A percentile compares a stretch with the other conserved stretches of the same genome.
phyloP scores from a whole-genome alignment of 2,113 vertebrate genomes.

The Scartelaos histophorus region DNA sequence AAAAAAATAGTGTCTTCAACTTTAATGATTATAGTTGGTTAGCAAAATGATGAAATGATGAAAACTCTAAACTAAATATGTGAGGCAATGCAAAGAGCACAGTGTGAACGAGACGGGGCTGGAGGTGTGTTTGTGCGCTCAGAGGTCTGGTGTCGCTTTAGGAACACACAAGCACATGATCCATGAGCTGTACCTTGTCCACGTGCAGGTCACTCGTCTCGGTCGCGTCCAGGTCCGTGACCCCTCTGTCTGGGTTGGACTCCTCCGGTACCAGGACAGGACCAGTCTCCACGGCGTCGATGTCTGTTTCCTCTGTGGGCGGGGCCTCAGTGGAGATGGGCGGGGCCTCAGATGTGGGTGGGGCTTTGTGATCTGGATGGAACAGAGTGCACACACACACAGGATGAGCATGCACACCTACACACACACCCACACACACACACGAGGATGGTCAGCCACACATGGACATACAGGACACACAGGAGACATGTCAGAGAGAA shows the following conservation, averaged over 20 bases:
- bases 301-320: neutral
- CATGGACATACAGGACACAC: constrained; percentile 5
- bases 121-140: no score
- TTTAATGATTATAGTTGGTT: no score
- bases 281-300: neutral
- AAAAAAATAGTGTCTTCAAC: no score
- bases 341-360: neutral
- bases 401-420: constrained; percentile 4
- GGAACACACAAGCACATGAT: neutral
- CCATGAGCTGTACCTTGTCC: neutral
- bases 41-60: no score
- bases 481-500: neutral
- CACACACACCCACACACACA: neutral
- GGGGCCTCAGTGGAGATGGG: neutral
- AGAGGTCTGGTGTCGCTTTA: no score
- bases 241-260: neutral
- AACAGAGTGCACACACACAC: constrained; percentile 5
- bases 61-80: no score
- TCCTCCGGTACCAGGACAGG: neutral
- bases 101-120: no score
- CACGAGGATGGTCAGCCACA: neutral
- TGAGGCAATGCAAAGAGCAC: no score
- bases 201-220: neutral
- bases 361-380: constrained; percentile 2
- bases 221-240: neutral